Evolutionary conservation across 2,797 vertebrate species (phyloP), one percentile per base, ranked within the genome.

Genomic region (Phaenicophaeus curvirostris): DNA sequence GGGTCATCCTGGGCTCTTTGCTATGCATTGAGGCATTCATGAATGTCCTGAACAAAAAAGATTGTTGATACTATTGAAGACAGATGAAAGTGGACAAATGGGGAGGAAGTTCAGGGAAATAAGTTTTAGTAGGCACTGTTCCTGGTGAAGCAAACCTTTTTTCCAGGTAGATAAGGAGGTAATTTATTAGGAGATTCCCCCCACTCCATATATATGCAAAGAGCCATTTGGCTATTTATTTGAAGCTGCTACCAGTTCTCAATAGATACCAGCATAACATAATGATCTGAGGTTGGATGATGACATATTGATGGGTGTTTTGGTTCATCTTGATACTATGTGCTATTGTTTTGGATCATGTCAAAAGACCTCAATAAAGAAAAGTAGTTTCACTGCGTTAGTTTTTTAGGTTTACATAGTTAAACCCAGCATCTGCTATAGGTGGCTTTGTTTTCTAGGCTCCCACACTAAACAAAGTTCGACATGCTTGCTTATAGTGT

Each of bases 1-100:
- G 30, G 6, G 15, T 2, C 37, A 50, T 65, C 16, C 30, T 1
- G 1, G 16, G 28, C 13, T 44, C n/a, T 69, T 85, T 2, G 0
- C 69, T 79, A 69, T 27, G 2, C 35, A 61, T 35, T 48, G 25
- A 65, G 41, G 41, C n/a, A 51, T 6, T 37, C 23, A 15, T 35
- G 17, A 30, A 19, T 30, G 5, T 37, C 71, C 63, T 46, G 35
- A 82, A 19, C 4, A 58, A 48, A 57, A 77, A 77, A 57, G 23
- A 48, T 71, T 2, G 1, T 16, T 85, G 46, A 25, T 54, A 35
- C 8, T 4, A 9, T 15, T 62, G 30, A 76, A 83, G 28, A 66
- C 5, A 75, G 39, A 39, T 14, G 30, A 31, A 80, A 74, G 31
- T 19, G 19, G 28, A 77, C 7, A 63, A 68, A 67, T 20, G 14